These are phyloP conservation scores for Oxytorus armatus DNA, from an alignment of 2,888 invertebrate species.

Conservation along the genomic window DNA sequence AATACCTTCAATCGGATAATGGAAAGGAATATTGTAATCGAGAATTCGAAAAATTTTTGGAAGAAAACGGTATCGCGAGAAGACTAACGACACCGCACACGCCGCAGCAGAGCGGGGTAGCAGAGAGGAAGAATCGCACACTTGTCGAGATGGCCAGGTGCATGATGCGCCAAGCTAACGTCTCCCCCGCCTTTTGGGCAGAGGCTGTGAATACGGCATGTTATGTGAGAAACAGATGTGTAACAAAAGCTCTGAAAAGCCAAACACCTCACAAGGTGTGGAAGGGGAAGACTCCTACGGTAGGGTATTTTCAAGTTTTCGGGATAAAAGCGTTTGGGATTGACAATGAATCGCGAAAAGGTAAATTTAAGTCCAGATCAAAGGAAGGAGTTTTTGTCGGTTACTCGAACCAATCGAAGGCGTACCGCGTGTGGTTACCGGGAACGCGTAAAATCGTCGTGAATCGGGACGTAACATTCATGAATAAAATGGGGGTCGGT, in stretches of 20 bases:
- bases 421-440: slow-evolving; percentile 49
- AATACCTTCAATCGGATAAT: slow-evolving; percentile 67
- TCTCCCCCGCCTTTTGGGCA: slow-evolving; percentile 68
- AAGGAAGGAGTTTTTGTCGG: slow-evolving; percentile 49
- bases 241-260: slow-evolving; percentile 38
- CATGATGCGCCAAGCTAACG: slow-evolving; percentile 60
- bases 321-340: slow-evolving; percentile 55
- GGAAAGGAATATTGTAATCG: slow-evolving; percentile 65
- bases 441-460: slow-evolving; percentile 7
- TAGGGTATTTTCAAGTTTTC: slow-evolving; percentile 54
- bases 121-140: slow-evolving; percentile 72
- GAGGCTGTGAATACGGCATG: slow-evolving; percentile 69
- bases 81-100: slow-evolving; percentile 70
- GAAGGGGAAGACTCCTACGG: slow-evolving; percentile 36
- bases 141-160: slow-evolving; percentile 63
- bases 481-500: slow-evolving; percentile 10
- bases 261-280: slow-evolving; percentile 53
- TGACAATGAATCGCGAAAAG: slow-evolving; percentile 37
- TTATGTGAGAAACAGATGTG: slow-evolving; percentile 66
- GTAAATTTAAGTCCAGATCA: slow-evolving; percentile 47
- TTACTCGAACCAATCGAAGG: slow-evolving; percentile 53
- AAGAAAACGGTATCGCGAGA: slow-evolving; percentile 70
- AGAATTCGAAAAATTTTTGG: slow-evolving; percentile 66
- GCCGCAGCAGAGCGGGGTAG: slow-evolving; percentile 74
- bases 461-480: slow-evolving; percentile 44